Evolutionary conservation across 2,113 vertebrate species (phyloP), one percentile per base, ranked within the genome.

Genomic region (Delphinapterus leucas): DNA sequence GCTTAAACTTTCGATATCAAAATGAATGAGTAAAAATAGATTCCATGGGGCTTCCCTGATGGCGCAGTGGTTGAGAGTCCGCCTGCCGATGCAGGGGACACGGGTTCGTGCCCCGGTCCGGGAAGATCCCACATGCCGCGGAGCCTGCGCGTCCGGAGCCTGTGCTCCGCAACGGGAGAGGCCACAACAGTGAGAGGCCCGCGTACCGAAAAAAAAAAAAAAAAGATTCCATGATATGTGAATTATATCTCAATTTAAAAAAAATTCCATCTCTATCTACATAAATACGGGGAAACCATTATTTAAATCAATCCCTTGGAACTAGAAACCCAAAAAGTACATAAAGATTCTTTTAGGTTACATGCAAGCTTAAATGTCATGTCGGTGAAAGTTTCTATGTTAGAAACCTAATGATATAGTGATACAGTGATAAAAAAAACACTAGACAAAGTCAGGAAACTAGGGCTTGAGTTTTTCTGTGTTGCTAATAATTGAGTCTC

Each of bases 1-100:
- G 21, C 85, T 92, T 96, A 61, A 91, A 85, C 15, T 90, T 88
- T 74, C 49, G 15, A 93, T 91, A 88, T 96, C 88, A 94, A 95
- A 88, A 58, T 77, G 53, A 6, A 58, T 67, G n/a, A 60, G 31
- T 91, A 93, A 96, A 97, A 96, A 86, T 58, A 76, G 18, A 86
- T 85, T 58, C 58, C 47, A 79, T 70, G 58, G 36, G 47, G 47
- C 47, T 47, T 47, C 47, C 47, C 47, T 47, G 47, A 11, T 47
- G 47, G 47, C 47, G 11, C 47, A 47, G 47, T 47, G 47, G 47
- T 47, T 47, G 47, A 47, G 47, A 47, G 47, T 47, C 47, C 11
- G 11, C 47, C 47, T 47, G 47, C 47, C 47, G 47, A 47, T 47
- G 47, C 47, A 47, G 47, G 47, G 47, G 47, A 47, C 47, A 47